phyloP scores from a whole-genome alignment of 2,888 invertebrate species.

The Ecliptopera silaceata region DNA sequence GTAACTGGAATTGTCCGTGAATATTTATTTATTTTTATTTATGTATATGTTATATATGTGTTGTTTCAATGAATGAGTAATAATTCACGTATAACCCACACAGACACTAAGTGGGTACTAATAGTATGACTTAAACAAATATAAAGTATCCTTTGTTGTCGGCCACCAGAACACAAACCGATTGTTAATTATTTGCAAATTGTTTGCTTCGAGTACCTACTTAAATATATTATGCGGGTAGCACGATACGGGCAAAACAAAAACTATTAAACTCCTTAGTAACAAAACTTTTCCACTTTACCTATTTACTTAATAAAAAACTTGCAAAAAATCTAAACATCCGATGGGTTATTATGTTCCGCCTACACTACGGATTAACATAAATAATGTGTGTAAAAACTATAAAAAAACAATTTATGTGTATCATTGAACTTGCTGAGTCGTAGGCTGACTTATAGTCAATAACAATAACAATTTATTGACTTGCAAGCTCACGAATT shows the following conservation, averaged over 20 bases:
- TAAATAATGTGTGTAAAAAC: not conserved
- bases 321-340: not conserved
- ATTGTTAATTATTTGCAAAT: conserved; percentile 2
- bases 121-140: no score
- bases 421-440: conserved; percentile 1
- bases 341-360: not conserved
- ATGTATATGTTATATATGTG: no score
- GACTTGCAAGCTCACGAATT: no score
- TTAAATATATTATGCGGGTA: conserved; percentile 21
- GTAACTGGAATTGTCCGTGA: no score
- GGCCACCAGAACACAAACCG: not conserved
- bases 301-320: not conserved
- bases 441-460: not conserved
- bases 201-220: conserved; percentile 5
- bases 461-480: not conserved
- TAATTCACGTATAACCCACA: no score
- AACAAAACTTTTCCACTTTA: not conserved
- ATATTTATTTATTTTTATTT: no score
- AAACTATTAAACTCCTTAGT: not conserved
- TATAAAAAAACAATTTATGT: not conserved
- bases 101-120: no score
- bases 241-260: conserved; percentile 13
- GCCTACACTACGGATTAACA: conserved; percentile 1
- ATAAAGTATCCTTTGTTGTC: not conserved
- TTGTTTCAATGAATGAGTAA: no score